These are phyloP conservation scores for Nematostella vectensis DNA, from an alignment of 92 coral and sea anemone genomes.

Conservation along the genomic window DNA sequence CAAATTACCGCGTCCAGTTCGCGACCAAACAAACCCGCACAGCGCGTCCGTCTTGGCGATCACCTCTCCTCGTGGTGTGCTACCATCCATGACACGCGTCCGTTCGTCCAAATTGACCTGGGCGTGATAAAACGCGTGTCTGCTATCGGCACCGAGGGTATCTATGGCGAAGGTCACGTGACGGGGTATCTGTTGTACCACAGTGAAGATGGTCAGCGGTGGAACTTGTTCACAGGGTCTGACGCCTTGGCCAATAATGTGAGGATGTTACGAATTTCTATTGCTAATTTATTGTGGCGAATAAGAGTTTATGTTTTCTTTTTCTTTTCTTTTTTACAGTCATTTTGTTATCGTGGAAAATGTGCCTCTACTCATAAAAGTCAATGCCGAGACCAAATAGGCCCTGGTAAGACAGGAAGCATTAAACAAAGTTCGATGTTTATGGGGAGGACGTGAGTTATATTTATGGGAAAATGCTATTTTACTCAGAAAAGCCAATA, in stretches of 20 bases:
- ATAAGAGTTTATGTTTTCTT: too few species aligned
- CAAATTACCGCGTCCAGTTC: slow-evolving; percentile 33
- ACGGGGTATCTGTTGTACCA: slow-evolving; percentile 24
- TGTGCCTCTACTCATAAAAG: slow-evolving; percentile 39
- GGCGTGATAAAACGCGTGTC: slow-evolving; percentile 41
- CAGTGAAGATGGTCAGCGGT: slow-evolving; percentile 47
- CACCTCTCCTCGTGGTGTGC: slow-evolving; percentile 53
- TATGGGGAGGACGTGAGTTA: too few species aligned
- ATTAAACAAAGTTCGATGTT: too few species aligned
- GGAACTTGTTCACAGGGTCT: slow-evolving; percentile 27
- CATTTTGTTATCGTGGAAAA: slow-evolving; percentile 41
- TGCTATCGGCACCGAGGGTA: slow-evolving; percentile 28
- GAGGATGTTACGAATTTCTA: too few species aligned
- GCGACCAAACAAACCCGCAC: slow-evolving; percentile 18
- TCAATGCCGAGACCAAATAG: slow-evolving; percentile 52
- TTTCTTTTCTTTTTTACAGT: slow-evolving; percentile 18
- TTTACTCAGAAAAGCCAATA: too few species aligned
- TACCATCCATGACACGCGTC: slow-evolving; percentile 10
- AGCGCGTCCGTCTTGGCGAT: slow-evolving; percentile 29
- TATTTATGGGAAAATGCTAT: too few species aligned
- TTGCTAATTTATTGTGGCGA: too few species aligned
- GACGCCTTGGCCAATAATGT: too few species aligned
- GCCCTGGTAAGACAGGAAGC: slow-evolving; percentile 52
- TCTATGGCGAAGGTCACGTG: slow-evolving; percentile 20
- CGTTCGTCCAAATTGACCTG: slow-evolving; percentile 51